These are phyloP conservation scores for Hippocampus mohnikei DNA, from an alignment of 2,113 vertebrate genomes.

Conservation along the genomic window DNA sequence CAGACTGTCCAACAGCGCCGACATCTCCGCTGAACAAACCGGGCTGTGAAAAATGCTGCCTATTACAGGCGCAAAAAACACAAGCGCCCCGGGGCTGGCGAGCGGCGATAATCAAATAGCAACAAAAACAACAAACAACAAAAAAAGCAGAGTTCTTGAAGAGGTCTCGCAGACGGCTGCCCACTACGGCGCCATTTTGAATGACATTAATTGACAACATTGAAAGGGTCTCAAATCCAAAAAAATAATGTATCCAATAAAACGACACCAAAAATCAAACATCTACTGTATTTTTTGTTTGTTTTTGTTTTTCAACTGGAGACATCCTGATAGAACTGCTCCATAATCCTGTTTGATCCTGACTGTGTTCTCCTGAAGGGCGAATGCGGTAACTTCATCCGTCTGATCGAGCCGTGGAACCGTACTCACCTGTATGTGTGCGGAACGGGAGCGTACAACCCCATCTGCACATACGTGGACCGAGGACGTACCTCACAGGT, in stretches of 20 bases:
- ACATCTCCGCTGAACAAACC: too few relatives aligned
- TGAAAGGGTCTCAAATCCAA: too few relatives aligned
- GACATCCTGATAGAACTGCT: not conserved
- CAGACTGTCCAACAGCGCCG: too few relatives aligned
- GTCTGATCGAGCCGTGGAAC: conserved; percentile 98
- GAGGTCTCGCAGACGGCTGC: too few relatives aligned
- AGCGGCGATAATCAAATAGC: too few relatives aligned
- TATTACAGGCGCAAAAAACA: too few relatives aligned
- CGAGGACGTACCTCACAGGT: conserved; percentile 94
- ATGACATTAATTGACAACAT: too few relatives aligned
- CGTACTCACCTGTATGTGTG: conserved; percentile 96
- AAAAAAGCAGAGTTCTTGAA: too few relatives aligned
- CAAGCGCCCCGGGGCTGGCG: too few relatives aligned
- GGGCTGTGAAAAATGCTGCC: too few relatives aligned
- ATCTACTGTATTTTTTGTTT: conserved; percentile 1
- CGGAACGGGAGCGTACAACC: conserved; percentile 96
- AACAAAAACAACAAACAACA: too few relatives aligned
- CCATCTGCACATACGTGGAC: conserved; percentile 94
- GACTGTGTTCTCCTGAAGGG: conserved; percentile 72
- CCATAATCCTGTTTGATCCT: conserved; percentile 3
- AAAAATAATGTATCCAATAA: not conserved
- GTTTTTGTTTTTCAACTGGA: not conserved
- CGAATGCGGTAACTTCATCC: conserved; percentile 97
- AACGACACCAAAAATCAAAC: not conserved
- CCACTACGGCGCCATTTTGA: too few relatives aligned